Conservation (phyloP, 1,140 invertebrate genomes). For the Schlechtendalia chinensis region DNA sequence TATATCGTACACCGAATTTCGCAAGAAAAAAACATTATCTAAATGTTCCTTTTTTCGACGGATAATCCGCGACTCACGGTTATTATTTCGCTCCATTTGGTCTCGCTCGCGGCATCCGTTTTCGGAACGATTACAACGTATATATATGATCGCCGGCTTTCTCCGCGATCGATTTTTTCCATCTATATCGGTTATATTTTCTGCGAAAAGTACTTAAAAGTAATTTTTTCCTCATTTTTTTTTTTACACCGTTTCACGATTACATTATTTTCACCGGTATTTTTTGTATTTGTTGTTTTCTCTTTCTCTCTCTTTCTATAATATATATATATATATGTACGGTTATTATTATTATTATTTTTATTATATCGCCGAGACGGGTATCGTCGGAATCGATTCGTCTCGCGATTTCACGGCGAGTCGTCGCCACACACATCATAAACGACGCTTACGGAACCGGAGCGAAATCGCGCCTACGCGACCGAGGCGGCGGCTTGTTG, state of each 20-base stretch:
- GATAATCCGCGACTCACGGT: no score
- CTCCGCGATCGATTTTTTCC: neutral
- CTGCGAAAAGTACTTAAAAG: no score
- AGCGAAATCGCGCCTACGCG: constrained; percentile 15
- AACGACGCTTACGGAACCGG: neutral
- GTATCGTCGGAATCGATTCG: constrained; percentile 17
- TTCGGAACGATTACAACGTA: neutral
- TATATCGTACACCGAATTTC: no score
- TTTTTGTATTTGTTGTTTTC: no score
- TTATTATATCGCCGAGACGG: no score
- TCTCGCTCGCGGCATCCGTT: neutral
- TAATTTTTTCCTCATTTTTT: neutral
- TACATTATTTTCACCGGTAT: neutral
- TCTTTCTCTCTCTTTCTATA: no score
- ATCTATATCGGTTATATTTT: no score
- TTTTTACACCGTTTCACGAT: neutral
- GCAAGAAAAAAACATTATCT: no score
- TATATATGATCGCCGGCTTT: neutral
- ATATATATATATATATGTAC: no score
- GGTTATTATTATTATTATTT: no score
- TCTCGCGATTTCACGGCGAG: constrained; percentile 30
- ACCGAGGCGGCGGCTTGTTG: neutral
- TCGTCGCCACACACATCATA: no score
- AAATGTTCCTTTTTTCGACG: neutral
- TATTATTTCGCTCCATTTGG: neutral